phyloP scores from a whole-genome alignment of 1,140 invertebrate genomes.

The Euura saliciscinereae region DNA sequence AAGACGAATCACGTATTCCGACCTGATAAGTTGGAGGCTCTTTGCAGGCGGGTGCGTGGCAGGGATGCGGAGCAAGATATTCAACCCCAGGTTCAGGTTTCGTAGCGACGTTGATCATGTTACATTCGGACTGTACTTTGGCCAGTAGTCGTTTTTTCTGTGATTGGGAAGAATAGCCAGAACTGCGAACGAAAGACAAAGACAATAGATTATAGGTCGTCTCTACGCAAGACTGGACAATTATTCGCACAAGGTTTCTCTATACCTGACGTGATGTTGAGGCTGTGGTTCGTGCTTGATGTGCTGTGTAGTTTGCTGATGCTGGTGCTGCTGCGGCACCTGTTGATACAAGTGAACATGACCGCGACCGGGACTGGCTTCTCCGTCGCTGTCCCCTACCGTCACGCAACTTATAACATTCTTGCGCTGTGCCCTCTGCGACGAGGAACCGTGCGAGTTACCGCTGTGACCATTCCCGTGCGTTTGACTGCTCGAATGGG shows the following conservation, averaged over 20 bases:
- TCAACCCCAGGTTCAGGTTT: conserved; percentile 58
- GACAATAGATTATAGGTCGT: neutral
- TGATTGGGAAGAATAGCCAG: conserved; percentile 68
- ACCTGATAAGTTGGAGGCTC: conserved; percentile 60
- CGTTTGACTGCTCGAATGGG: conserved; percentile 41
- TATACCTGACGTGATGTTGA: conserved; percentile 55
- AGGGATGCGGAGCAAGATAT: conserved; percentile 57
- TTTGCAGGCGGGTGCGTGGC: conserved; percentile 60
- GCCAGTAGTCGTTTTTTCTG: conserved; percentile 89
- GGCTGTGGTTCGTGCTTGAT: conserved; percentile 65
- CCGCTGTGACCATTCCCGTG: conserved; percentile 37
- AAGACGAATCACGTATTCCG: conserved; percentile 1
- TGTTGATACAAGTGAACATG: conserved; percentile 54
- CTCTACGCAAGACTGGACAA: too few relatives aligned
- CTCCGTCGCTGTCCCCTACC: conserved; percentile 79
- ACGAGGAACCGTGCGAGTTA: conserved; percentile 37
- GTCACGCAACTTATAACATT: conserved; percentile 85
- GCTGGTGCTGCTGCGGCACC: conserved; percentile 46
- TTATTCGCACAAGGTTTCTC: too few relatives aligned
- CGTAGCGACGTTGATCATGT: conserved; percentile 58
- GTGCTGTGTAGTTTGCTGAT: conserved; percentile 57
- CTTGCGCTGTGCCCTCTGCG: conserved; percentile 59
- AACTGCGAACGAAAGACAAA: conserved; percentile 40
- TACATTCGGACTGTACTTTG: conserved; percentile 85
- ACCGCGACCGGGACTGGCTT: conserved; percentile 65